Evolutionary conservation across 2,113 vertebrate genomes (phyloP).

Genomic region (Grammomys dolichurus): DNA sequence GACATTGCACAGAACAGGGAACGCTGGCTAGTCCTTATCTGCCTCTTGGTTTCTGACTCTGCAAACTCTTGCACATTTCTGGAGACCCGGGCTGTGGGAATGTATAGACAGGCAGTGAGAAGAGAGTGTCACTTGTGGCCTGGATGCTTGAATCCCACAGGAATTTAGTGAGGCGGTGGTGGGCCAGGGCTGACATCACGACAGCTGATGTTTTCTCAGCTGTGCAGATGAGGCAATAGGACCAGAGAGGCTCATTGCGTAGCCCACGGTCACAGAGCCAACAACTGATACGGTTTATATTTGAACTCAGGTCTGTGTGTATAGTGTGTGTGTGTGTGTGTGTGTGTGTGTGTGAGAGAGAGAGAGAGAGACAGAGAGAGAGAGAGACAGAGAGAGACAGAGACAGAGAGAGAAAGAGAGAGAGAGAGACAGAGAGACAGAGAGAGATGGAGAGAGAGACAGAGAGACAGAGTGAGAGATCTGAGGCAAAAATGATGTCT

Average conservation of each 20-base stretch:
- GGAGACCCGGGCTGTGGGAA: neutral
- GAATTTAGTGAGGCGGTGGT: accelerated
- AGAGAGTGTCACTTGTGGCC: accelerated
- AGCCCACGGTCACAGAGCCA: neutral
- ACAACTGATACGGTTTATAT: neutral
- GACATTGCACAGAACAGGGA: constrained; percentile 25
- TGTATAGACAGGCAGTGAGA: neutral
- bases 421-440: too few species aligned
- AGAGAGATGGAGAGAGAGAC: neutral
- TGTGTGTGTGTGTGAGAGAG: too few species aligned
- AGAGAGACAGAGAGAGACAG: neutral
- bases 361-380: too few species aligned
- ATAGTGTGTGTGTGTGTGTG: too few species aligned
- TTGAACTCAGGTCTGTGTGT: neutral
- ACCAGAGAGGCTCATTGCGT: neutral
- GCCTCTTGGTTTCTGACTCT: neutral
- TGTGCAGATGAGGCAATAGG: neutral
- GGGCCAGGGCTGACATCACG: neutral
- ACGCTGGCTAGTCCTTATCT: neutral
- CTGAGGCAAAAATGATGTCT: neutral
- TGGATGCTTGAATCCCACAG: neutral
- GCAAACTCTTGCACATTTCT: neutral
- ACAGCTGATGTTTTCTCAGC: neutral
- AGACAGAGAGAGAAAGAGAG: neutral
- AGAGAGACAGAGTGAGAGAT: neutral